Evolutionary conservation across 2,797 vertebrate genomes (phyloP).

Genomic region (Gymnocypris eckloni): DNA sequence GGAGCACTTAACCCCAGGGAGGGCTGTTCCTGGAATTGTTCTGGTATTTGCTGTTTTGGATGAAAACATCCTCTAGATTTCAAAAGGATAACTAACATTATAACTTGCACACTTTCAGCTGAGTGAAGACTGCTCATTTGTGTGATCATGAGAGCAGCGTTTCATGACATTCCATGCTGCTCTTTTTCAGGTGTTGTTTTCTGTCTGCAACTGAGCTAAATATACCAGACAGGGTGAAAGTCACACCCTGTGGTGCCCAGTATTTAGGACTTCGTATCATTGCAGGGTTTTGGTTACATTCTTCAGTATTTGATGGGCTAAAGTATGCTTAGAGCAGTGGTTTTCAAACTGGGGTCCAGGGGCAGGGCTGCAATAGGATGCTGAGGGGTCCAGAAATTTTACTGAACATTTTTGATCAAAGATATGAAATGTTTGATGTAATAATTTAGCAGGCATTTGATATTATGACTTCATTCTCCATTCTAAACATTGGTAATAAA

Average conservation of each 20-base stretch:
- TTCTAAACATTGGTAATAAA: neutral
- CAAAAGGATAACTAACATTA: neutral
- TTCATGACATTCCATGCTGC: slow-evolving; percentile 15
- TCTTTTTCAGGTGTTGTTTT: slow-evolving; percentile 24
- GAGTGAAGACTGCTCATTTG: neutral
- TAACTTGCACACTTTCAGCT: neutral
- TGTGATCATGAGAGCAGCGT: slow-evolving; percentile 6
- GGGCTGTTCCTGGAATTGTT: slow-evolving; percentile 42
- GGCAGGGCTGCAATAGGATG: neutral
- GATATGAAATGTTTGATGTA: neutral
- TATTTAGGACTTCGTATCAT: slow-evolving; percentile 32
- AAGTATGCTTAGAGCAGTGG: neutral
- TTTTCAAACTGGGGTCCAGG: neutral
- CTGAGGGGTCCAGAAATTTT: neutral
- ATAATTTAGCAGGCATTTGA: neutral
- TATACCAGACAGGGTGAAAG: slow-evolving; percentile 39
- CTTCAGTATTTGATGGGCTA: slow-evolving; percentile 15
- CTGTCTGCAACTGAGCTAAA: slow-evolving; percentile 44
- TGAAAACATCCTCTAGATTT: slow-evolving; percentile 19
- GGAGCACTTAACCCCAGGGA: slow-evolving; percentile 25
- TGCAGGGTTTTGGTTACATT: slow-evolving; percentile 25
- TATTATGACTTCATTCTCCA: neutral
- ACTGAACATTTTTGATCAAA: neutral
- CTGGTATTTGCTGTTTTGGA: slow-evolving; percentile 33
- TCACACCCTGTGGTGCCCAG: slow-evolving; percentile 23